These are phyloP conservation scores for Nebria salina DNA, from an alignment of 2,888 invertebrate species.

Conservation along the genomic window DNA sequence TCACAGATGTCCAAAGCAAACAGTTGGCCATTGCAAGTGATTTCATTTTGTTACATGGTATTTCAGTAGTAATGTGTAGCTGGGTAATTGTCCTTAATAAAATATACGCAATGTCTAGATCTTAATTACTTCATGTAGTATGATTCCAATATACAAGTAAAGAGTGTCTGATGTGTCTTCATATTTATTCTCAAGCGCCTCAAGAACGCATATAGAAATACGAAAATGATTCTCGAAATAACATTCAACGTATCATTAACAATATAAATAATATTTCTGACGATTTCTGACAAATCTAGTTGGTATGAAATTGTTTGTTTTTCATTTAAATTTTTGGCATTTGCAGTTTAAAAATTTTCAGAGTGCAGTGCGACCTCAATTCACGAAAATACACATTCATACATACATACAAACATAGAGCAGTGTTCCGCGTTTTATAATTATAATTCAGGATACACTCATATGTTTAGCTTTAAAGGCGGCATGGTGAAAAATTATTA, in stretches of 20 bases:
- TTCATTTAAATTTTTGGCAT: conserved; percentile 46
- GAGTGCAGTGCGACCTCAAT: conserved; percentile 45
- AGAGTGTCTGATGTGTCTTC: conserved; percentile 1
- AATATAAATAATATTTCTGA: conserved; percentile 3
- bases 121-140: conserved; percentile 39
- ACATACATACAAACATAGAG: neutral
- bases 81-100: conserved; percentile 26
- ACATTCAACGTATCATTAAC: conserved; percentile 4
- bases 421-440: conserved; percentile 40
- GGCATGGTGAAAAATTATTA: conserved; percentile 16
- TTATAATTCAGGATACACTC: conserved; percentile 40
- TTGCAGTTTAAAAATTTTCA: conserved; percentile 37
- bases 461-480: conserved; percentile 15
- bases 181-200: too few relatives aligned
- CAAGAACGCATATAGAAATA: conserved; percentile 15
- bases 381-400: conserved; percentile 37
- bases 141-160: conserved; percentile 38
- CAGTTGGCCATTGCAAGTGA: conserved; percentile 18
- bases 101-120: conserved; percentile 41
- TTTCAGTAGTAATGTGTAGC: conserved; percentile 2
- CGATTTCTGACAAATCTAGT: conserved; percentile 20
- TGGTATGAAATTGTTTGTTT: conserved; percentile 42
- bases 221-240: conserved; percentile 7
- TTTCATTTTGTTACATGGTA: neutral
- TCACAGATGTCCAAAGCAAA: conserved; percentile 39